These are phyloP conservation scores for Arion vulgaris DNA, from an alignment of 1,140 invertebrate species.

Conservation along the genomic window DNA sequence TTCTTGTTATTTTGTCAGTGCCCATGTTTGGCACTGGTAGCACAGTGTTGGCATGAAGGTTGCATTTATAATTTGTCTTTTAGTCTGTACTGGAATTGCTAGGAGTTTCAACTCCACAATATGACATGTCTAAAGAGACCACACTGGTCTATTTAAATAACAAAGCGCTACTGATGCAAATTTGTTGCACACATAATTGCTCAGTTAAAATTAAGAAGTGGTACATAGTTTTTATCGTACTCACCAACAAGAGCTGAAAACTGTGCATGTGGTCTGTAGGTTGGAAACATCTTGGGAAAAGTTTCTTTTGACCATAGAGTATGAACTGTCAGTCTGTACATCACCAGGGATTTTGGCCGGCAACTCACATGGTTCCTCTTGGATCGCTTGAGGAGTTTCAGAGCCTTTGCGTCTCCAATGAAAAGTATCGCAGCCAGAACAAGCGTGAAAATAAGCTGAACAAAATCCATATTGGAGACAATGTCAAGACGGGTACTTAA, in stretches of 20 bases:
- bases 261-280: constrained; percentile 90
- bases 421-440: background rate
- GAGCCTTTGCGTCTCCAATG: background rate
- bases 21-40: too few species aligned
- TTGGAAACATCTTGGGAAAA: constrained; percentile 93
- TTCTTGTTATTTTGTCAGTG: too few species aligned
- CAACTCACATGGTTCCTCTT: constrained; percentile 52
- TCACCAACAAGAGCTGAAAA: constrained; percentile 92
- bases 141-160: too few species aligned
- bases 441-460: background rate
- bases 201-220: too few species aligned
- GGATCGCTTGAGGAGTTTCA: constrained; percentile 18
- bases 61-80: too few species aligned
- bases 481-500: background rate
- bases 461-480: constrained; percentile 2
- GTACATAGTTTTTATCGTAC: constrained; percentile 72
- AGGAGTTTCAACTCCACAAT: too few species aligned
- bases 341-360: constrained; percentile 80
- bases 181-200: too few species aligned
- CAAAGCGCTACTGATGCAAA: too few species aligned
- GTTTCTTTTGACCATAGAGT: constrained; percentile 91
- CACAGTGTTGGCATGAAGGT: too few species aligned
- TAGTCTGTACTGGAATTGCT: too few species aligned
- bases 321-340: constrained; percentile 88
- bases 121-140: too few species aligned